phyloP scores from a whole-genome alignment of 2,113 vertebrate species.

The Lepidothrix coronata region DNA sequence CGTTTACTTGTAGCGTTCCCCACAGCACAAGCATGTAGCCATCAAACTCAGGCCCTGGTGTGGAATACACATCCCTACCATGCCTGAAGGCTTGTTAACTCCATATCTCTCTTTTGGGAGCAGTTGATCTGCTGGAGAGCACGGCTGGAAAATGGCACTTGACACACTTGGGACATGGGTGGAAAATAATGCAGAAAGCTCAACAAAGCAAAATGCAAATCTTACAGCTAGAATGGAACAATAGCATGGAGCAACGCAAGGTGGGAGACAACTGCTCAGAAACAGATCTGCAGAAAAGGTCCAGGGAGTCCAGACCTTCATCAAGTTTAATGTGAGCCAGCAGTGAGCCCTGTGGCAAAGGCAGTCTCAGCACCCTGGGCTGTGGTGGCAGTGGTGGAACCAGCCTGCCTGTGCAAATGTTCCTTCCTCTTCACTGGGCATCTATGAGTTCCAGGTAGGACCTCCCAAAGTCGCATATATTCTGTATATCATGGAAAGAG shows the following conservation, averaged over 20 bases:
- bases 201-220: background rate
- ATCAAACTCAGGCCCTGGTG: background rate
- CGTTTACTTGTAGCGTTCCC: background rate
- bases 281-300: background rate
- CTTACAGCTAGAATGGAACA: background rate
- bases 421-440: background rate
- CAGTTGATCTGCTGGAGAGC: background rate
- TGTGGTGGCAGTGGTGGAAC: background rate
- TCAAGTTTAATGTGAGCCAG: background rate
- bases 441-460: background rate
- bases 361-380: background rate
- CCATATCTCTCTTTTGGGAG: background rate
- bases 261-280: rapidly evolving
- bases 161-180: background rate
- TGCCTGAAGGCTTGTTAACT: background rate
- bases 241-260: rapidly evolving
- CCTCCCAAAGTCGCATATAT: background rate
- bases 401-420: rapidly evolving
- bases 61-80: background rate
- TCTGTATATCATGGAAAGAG: background rate
- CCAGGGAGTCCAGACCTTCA: background rate
- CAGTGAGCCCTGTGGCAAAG: background rate
- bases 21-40: background rate
- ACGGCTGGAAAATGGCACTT: background rate
- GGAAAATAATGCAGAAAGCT: background rate